phyloP scores from a whole-genome alignment of 2,797 vertebrate genomes.

The Gobionotothen gibberifrons region DNA sequence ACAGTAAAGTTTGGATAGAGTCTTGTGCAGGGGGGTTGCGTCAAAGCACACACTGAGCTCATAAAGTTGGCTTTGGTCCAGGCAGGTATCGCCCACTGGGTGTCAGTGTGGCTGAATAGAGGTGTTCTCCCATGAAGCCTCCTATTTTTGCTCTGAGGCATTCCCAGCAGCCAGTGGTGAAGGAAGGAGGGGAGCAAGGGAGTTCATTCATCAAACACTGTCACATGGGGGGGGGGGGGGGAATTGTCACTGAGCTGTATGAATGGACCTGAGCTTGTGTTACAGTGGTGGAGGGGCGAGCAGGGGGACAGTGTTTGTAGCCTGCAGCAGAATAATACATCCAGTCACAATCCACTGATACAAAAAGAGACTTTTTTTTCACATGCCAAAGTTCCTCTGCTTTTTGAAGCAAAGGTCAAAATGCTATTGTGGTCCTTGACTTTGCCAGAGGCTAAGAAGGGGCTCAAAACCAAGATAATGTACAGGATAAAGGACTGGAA shows the following conservation, averaged over 20 bases:
- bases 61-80: conserved; percentile 50
- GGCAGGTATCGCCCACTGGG: conserved; percentile 58
- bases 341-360: conserved; percentile 29
- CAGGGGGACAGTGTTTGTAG: conserved; percentile 35
- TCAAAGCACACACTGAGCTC: conserved; percentile 12
- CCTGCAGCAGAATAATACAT: conserved; percentile 64
- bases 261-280: conserved; percentile 78
- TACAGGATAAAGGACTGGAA: not conserved
- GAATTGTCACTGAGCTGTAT: conserved; percentile 72
- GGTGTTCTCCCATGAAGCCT: conserved; percentile 67
- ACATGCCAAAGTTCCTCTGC: not conserved
- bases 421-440: not conserved
- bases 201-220: conserved; percentile 82
- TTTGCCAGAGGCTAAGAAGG: conserved; percentile 18
- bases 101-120: conserved; percentile 70
- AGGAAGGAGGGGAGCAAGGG: not conserved
- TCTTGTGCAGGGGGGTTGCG: not conserved
- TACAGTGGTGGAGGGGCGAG: conserved; percentile 60
- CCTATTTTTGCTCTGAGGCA: conserved; percentile 61
- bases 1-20: not conserved
- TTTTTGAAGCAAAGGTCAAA: conserved; percentile 36
- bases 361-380: conserved; percentile 11
- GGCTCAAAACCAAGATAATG: conserved; percentile 1
- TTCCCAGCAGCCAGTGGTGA: conserved; percentile 20
- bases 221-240: conserved; percentile 62